Base-by-base conservation (phyloP, 2,888 invertebrate genomes). In the Agonopterix alstromeriana region DNA sequence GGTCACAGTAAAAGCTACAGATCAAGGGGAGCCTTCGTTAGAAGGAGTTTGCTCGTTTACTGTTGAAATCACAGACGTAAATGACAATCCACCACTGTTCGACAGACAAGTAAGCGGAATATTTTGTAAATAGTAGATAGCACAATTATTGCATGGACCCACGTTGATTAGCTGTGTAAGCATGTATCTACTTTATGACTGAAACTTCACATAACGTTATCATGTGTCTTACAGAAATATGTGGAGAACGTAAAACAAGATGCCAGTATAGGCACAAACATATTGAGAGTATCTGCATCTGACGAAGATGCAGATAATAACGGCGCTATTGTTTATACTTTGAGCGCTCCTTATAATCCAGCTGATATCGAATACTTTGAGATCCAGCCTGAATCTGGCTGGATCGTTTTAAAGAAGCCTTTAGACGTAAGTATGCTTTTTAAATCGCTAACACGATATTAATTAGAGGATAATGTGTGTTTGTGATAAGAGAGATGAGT, bases 41-140 rank as follows among this genome's bases (percentile, higher is more conserved):
- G 98, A 98, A 82, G 98, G 98, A 27, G 98, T 98, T 58, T 99
- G 99, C 82, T 98, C 98, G 7, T 99, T 99, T 77, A 98, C 97
- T 10, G 98, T 98, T 44, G 98, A 98, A 90, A 97, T 99, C 48
- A 97, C 97, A 1, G 99, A 99, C 79, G 97, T 98, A 43, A 99
- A 99, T 73, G 99, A 99, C 78, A 98, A 98, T 82, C 97, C 97
- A 7, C 97, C 97, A 8, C 86, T 97, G 47, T 98, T 98, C 81
- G 97, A 97, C 87, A 91, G 97, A 90, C 97, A 97, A 93, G 97
- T 97, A 91, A 88, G 86, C 65, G 59, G 55, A 35, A 47, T 42
- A 27, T 41, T 42, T 35, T 63, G 57, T 61, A 54, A 27, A 52
- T 49, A 49, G 55, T 62, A 61, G 59, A 11, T 45, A 14, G 45